Base-by-base conservation (phyloP, 2,888 invertebrate genomes). In the Drosophila anomalata region DNA sequence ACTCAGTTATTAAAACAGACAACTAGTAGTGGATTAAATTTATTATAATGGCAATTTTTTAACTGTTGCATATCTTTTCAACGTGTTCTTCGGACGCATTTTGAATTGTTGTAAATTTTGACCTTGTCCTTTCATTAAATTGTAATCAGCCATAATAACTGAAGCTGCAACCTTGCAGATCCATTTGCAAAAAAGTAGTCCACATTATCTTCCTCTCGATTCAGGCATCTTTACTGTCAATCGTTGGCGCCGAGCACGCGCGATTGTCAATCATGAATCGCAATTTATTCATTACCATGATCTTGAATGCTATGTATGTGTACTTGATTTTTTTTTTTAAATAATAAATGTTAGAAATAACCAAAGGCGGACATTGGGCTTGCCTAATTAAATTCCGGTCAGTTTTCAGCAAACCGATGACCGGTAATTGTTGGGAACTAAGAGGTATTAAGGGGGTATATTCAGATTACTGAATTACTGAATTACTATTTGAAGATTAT, bases 381-480 rank as follows among this genome's bases (percentile, higher is more conserved):
- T 69, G 65, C 24, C 73, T 58, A 59, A 76, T 82, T 62, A 73
- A 59, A 85, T 82, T 78, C 72, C 56, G 76, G 56, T 79, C 74
- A 73, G 41, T 63, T 68, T 36, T 53, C 60, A 33, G 20, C n/a
- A 20, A 20, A 20, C 9, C 47, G 8, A 22, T 48, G 50, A 29
- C 17, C 12, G 42, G 39, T 59, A 46, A 41, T 52, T 36, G 44
- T n/a, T 14, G 8, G 14, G 9, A 36, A 11, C 2, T 1, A 14
- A 9, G 14, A 22, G 48, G 14, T 14, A 12, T 0, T 12, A 0
- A 0, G 2, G 2, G 7, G 26, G 31, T 14, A 7, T 51, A 11
- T 7, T 33, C 11, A 9, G 22, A 12, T 24, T 17, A 17, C 17
- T 17, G 17, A 17, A 17, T 17, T 17, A 17, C 17, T 17, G 17